Conservation (phyloP, 2,113 vertebrate species). For the Addax nasomaculatus region DNA sequence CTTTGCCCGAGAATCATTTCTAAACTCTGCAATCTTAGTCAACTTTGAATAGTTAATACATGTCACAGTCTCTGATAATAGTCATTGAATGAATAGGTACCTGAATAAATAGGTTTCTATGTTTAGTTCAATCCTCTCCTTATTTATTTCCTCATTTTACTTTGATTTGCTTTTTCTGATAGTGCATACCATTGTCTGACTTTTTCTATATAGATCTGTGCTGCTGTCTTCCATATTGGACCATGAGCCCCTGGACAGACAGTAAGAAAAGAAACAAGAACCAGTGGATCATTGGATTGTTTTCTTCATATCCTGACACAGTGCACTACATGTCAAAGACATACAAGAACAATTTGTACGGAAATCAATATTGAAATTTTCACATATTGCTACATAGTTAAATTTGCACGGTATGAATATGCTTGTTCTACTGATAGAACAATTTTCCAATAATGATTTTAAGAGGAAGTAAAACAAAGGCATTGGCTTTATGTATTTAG, state of each 20-base stretch:
- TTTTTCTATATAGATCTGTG: neutral
- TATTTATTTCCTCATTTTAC: neutral
- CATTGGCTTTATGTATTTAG: neutral
- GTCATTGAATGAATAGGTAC: neutral
- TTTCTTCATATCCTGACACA: neutral
- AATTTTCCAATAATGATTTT: neutral
- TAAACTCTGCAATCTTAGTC: neutral
- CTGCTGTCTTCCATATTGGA: neutral
- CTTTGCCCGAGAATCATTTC: neutral
- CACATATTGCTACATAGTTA: neutral
- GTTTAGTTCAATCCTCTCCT: neutral
- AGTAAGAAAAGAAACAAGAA: neutral
- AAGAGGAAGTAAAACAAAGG: neutral
- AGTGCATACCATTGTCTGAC: neutral
- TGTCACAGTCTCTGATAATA: neutral
- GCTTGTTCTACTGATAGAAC: neutral
- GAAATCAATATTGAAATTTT: neutral
- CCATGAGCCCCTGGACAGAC: neutral
- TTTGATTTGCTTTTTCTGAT: neutral
- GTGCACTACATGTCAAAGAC: neutral
- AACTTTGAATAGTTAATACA: neutral
- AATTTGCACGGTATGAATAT: neutral
- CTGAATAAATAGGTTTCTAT: neutral
- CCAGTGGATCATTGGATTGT: neutral
- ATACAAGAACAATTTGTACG: neutral